phyloP scores from a whole-genome alignment of 2,797 vertebrate species.

The Acanthiza pusilla region DNA sequence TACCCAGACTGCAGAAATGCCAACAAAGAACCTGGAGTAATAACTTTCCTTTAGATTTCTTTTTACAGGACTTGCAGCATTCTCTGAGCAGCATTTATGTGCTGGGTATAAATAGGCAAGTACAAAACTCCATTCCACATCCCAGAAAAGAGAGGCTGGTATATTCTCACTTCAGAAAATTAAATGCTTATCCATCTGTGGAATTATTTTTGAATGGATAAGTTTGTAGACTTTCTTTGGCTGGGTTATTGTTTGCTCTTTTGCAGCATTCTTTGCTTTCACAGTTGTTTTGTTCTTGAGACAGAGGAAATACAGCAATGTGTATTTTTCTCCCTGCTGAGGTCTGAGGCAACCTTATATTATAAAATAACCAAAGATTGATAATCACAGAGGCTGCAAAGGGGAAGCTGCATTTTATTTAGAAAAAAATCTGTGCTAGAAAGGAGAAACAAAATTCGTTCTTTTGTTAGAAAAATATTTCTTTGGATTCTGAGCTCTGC shows the following conservation, averaged over 20 bases:
- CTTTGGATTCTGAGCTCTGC: background rate
- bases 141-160: background rate
- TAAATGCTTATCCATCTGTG: slow-evolving; percentile 40
- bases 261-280: background rate
- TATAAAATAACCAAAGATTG: slow-evolving; percentile 44
- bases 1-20: background rate
- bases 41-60: slow-evolving; percentile 7
- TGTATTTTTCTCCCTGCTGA: slow-evolving; percentile 45
- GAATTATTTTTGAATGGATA: slow-evolving; percentile 45
- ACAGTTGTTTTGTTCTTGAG: slow-evolving; percentile 11
- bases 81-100: background rate
- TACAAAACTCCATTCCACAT: background rate
- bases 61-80: background rate
- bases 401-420: slow-evolving; percentile 3
- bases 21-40: slow-evolving; percentile 24
- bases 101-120: slow-evolving; percentile 35
- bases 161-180: slow-evolving; percentile 28
- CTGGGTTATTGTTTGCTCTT: slow-evolving; percentile 7
- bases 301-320: slow-evolving; percentile 13
- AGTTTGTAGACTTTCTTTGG: background rate
- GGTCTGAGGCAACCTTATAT: slow-evolving; percentile 16
- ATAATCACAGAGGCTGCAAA: slow-evolving; percentile 28
- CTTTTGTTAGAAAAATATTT: background rate
- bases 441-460: background rate
- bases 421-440: background rate